phyloP scores from a whole-genome alignment of 2,888 invertebrate genomes.

The Meteorus cinctellus region DNA sequence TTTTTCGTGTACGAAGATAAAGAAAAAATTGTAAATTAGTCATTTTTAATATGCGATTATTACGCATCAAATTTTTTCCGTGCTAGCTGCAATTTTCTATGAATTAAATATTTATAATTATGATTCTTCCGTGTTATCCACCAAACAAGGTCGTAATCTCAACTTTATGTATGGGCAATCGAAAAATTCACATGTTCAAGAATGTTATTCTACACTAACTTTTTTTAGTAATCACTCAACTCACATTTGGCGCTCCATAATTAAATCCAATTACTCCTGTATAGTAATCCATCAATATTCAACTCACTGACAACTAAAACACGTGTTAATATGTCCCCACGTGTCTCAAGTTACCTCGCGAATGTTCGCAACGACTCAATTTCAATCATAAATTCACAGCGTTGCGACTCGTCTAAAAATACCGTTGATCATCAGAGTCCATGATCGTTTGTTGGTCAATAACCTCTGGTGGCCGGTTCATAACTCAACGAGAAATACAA shows the following conservation, averaged over 20 bases:
- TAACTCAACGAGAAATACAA: not conserved
- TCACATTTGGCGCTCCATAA: not conserved
- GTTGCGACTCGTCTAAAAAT: not conserved
- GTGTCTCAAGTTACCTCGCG: not conserved
- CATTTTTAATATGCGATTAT: too few species aligned
- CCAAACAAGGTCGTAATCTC: too few species aligned
- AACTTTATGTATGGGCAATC: too few species aligned
- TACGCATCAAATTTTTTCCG: too few species aligned
- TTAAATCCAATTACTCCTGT: not conserved
- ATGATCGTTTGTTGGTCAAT: too few species aligned
- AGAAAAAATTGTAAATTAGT: too few species aligned
- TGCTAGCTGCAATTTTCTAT: too few species aligned
- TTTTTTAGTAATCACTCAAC: not conserved
- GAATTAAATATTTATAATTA: too few species aligned
- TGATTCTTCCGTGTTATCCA: too few species aligned
- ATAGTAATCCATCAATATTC: not conserved
- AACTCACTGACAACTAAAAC: not conserved
- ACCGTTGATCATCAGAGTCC: not conserved
- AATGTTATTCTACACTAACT: not conserved
- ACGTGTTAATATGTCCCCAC: not conserved
- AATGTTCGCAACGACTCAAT: not conserved
- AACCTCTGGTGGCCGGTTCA: too few species aligned
- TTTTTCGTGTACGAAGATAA: too few species aligned
- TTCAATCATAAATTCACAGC: not conserved
- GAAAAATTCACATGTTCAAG: too few species aligned